A percentile compares a stretch with the other conserved stretches of the same genome.
phyloP scores from a whole-genome alignment of 1,140 invertebrate species.

The Phocides pigmalion region DNA sequence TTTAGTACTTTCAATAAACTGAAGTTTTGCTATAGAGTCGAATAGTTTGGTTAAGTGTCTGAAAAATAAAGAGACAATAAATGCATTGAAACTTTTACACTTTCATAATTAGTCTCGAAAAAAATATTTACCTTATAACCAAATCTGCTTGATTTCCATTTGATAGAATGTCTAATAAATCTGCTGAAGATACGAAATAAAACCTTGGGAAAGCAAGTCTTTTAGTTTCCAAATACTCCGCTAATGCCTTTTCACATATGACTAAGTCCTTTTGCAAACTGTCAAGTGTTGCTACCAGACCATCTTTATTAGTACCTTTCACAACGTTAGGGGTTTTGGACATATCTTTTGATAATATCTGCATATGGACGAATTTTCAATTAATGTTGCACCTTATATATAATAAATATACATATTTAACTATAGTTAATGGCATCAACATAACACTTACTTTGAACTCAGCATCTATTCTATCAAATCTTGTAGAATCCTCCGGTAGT shows the following conservation, averaged over 20 bases:
- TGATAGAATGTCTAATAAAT: conserved; percentile 97
- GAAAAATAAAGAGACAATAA: conserved; percentile 37
- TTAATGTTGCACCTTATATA: background rate
- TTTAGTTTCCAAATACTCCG: conserved; percentile 98
- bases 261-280: conserved; percentile 92
- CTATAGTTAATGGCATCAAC: background rate
- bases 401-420: no score
- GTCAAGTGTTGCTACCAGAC: conserved; percentile 91
- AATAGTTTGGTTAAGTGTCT: conserved; percentile 98
- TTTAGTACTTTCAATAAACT: conserved; percentile 87
- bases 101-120: background rate
- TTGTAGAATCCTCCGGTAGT: conserved; percentile 95
- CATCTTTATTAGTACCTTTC: conserved; percentile 93
- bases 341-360: conserved; percentile 87
- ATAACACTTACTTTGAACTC: conserved; percentile 91
- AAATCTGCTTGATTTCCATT: conserved; percentile 97
- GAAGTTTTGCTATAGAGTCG: conserved; percentile 95
- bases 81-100: background rate
- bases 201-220: conserved; percentile 98
- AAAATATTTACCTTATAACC: conserved; percentile 85
- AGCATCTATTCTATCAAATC: conserved; percentile 95
- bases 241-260: conserved; percentile 98
- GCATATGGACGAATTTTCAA: conserved; percentile 10
- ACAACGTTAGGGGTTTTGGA: conserved; percentile 93
- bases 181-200: conserved; percentile 98